A percentile compares a stretch with the other conserved stretches of the same genome.
Evolutionary conservation across 2,113 vertebrate species (phyloP).

Genomic region (Typhlomys cinereus): DNA sequence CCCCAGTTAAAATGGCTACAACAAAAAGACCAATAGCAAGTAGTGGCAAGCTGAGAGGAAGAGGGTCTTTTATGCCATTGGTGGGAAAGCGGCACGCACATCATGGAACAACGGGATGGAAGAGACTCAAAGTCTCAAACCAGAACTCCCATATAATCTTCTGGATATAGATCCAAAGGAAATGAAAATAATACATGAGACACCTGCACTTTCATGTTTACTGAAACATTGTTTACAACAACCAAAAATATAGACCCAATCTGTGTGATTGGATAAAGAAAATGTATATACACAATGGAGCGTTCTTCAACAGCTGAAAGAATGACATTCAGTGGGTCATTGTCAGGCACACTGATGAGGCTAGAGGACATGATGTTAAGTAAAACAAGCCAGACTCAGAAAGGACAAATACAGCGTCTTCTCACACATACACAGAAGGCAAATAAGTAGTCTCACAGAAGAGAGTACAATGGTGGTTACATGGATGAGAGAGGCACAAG

Average conservation of each 20-base stretch:
- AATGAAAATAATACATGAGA: not conserved
- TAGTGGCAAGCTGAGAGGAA: not conserved
- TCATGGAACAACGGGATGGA: not conserved
- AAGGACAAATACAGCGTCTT: too few relatives aligned
- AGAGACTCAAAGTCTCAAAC: not conserved
- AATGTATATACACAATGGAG: not conserved
- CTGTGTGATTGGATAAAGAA: not conserved
- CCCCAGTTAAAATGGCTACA: not conserved
- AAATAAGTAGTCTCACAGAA: not conserved
- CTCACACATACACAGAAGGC: not conserved
- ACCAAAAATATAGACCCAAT: not conserved
- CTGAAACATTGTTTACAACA: not conserved
- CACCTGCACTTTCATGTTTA: not conserved
- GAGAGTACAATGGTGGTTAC: not conserved
- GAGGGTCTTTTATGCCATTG: not conserved
- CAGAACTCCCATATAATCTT: not conserved
- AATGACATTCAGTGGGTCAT: too few relatives aligned
- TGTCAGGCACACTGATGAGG: not conserved
- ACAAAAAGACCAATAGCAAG: not conserved
- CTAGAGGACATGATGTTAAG: not conserved
- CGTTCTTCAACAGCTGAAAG: not conserved
- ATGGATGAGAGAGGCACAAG: not conserved
- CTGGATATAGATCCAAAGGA: not conserved
- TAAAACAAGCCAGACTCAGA: not conserved
- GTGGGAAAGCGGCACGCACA: not conserved